Evolutionary conservation across 2,797 vertebrate genomes (phyloP).

Genomic region (Gorsachius magnificus): DNA sequence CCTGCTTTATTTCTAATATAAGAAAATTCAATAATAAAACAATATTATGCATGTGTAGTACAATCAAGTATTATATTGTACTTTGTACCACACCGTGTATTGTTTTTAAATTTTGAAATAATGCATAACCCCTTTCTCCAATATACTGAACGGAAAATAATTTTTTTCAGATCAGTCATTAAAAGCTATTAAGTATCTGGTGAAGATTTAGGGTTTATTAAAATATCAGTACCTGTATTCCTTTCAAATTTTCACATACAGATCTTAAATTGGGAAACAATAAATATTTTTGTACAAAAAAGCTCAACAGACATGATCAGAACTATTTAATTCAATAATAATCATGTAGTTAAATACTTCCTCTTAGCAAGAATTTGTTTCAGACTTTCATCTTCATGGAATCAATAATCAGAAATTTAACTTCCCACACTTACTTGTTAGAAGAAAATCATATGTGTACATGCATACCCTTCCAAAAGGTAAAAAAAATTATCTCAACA

Average conservation of each 20-base stretch:
- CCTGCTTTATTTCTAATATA: neutral
- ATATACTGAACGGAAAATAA: neutral
- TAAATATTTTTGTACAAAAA: neutral
- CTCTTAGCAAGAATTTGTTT: slow-evolving; percentile 16
- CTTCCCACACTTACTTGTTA: neutral
- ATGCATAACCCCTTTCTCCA: neutral
- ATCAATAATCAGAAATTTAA: slow-evolving; percentile 4
- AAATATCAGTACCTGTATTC: neutral
- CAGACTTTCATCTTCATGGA: neutral
- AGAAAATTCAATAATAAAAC: neutral
- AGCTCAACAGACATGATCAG: slow-evolving; percentile 1
- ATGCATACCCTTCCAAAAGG: slow-evolving; percentile 28
- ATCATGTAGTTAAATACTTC: neutral
- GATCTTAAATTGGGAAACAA: neutral
- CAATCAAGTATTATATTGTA: neutral
- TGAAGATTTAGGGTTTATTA: neutral
- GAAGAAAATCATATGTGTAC: neutral
- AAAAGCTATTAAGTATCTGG: neutral
- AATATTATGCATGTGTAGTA: neutral
- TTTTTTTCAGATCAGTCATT: neutral
- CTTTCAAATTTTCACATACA: neutral
- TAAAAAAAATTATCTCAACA: slow-evolving; percentile 47
- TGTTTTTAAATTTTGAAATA: neutral
- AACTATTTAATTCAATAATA: slow-evolving; percentile 20
- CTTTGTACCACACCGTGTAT: neutral